Conservation (phyloP, 2,888 invertebrate species). For the Rapana venosa region DNA sequence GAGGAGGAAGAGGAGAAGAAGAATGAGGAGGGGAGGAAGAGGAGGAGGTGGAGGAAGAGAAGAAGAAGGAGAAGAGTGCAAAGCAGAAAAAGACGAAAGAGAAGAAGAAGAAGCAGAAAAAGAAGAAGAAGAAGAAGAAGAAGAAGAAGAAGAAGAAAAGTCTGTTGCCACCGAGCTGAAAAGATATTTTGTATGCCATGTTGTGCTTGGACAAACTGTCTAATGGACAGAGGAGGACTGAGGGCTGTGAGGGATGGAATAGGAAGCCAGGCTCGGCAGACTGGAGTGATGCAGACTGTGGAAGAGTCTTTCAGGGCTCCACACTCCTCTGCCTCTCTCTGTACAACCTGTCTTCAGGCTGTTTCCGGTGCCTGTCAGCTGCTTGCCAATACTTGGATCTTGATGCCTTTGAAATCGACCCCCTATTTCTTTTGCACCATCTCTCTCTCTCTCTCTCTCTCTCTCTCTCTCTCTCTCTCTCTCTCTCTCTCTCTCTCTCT, state of each 20-base stretch:
- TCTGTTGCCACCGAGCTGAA: too few species aligned
- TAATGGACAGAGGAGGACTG: neutral
- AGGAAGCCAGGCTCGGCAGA: neutral
- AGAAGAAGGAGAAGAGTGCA: neutral
- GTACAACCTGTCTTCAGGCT: neutral
- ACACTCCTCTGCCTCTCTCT: neutral
- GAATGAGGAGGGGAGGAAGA: neutral
- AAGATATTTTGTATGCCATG: too few species aligned
- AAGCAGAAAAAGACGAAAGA: neutral
- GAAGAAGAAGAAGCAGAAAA: neutral
- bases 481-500: neutral
- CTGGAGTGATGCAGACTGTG: neutral
- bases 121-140: neutral
- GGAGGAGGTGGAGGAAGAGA: too few species aligned
- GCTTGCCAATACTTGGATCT: neutral
- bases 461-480: neutral
- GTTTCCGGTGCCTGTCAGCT: neutral
- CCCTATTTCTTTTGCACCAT: too few species aligned
- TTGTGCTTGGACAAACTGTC: neutral
- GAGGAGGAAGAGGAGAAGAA: neutral
- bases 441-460: too few species aligned
- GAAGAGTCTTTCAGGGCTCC: neutral
- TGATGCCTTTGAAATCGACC: too few species aligned
- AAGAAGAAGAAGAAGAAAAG: neutral
- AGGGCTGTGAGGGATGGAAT: neutral